Conservation (phyloP, 2,888 invertebrate genomes). For the Azorinus chamasolen region DNA sequence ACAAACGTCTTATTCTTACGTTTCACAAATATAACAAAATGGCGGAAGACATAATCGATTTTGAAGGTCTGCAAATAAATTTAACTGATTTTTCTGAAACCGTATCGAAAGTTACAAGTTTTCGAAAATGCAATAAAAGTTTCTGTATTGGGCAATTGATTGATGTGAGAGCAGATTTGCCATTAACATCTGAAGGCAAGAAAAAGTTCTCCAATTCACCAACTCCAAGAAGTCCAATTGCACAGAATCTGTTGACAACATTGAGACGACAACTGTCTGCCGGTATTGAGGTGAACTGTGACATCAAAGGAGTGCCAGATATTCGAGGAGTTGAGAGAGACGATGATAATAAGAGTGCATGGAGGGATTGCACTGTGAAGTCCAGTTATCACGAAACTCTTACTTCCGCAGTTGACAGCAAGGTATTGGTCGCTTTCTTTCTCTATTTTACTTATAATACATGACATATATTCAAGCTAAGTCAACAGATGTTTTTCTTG, state of each 20-base stretch:
- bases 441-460: too few relatives aligned
- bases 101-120: background rate
- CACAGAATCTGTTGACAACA: constrained; percentile 28
- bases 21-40: constrained; percentile 16
- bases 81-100: constrained; percentile 14
- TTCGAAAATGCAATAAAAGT: background rate
- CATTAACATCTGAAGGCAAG: constrained; percentile 8
- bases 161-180: background rate
- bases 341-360: background rate
- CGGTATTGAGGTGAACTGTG: constrained; percentile 28
- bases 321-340: background rate
- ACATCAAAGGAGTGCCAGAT: constrained; percentile 7
- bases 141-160: constrained; percentile 24
- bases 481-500: too few relatives aligned
- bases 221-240: constrained; percentile 25
- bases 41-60: constrained; percentile 31
- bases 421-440: too few relatives aligned
- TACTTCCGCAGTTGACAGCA: background rate
- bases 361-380: constrained; percentile 8
- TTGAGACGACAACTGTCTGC: constrained; percentile 36
- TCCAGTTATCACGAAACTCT: constrained; percentile 20
- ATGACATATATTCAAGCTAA: too few relatives aligned
- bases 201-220: constrained; percentile 29
- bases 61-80: constrained; percentile 16
- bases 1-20: background rate